Percentiles rank a stretch among this genome's conserved stretches.
phyloP scores from a whole-genome alignment of 1,140 invertebrate species.

The Halesus radiatus region DNA sequence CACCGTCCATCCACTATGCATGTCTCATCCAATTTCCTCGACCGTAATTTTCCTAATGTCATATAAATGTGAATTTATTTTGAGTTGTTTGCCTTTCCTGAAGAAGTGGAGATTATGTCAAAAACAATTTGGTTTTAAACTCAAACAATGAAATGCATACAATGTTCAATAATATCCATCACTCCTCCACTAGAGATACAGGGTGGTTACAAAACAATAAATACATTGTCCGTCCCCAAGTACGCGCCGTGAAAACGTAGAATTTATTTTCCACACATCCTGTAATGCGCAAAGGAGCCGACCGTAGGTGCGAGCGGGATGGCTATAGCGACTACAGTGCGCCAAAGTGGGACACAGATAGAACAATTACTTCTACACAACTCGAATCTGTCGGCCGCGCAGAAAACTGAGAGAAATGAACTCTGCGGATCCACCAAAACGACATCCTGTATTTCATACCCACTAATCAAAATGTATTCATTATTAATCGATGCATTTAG shows the following conservation, averaged over 20 bases:
- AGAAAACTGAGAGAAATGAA: not conserved
- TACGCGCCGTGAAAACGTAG: not conserved
- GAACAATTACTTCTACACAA: conserved; percentile 4
- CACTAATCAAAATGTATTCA: not conserved
- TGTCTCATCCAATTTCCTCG: too few species aligned
- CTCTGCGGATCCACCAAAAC: not conserved
- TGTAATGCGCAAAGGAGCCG: conserved; percentile 10
- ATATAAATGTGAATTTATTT: too few species aligned
- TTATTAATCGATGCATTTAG: not conserved
- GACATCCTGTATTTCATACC: too few species aligned
- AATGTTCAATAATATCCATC: too few species aligned
- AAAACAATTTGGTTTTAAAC: too few species aligned
- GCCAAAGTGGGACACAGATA: not conserved
- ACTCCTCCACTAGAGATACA: too few species aligned
- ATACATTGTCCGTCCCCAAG: not conserved
- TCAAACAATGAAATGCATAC: too few species aligned
- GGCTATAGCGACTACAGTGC: not conserved
- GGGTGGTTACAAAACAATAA: too few species aligned
- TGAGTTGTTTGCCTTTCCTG: too few species aligned
- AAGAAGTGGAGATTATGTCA: too few species aligned
- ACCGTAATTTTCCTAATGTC: too few species aligned
- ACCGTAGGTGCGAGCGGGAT: not conserved
- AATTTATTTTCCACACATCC: conserved; percentile 23
- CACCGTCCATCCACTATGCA: too few species aligned
- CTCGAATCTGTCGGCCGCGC: not conserved